A percentile compares a stretch with the other conserved stretches of the same genome.
phyloP scores from a whole-genome alignment of 2,888 invertebrate species.

The Gastracanthus pulcherrimus region DNA sequence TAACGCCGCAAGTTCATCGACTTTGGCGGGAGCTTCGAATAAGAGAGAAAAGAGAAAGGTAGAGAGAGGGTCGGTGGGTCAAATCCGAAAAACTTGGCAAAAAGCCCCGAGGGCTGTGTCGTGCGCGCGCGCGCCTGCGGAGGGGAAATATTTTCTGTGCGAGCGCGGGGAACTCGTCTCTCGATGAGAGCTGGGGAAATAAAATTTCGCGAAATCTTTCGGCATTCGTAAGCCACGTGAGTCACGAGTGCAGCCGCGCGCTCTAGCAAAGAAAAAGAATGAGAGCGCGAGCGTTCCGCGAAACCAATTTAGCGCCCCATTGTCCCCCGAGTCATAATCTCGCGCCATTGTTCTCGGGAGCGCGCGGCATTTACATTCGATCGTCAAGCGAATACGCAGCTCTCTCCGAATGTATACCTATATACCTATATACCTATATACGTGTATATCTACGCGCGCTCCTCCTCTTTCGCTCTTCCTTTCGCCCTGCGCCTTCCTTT shows the following conservation, averaged over 20 bases:
- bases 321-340: slow-evolving; percentile 18
- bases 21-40: background rate
- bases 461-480: background rate
- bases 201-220: background rate
- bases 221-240: background rate
- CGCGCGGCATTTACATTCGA: slow-evolving; percentile 24
- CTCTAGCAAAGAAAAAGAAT: background rate
- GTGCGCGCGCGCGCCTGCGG: too few relatives aligned
- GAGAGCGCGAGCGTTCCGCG: background rate
- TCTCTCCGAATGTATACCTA: background rate
- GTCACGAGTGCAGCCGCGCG: background rate
- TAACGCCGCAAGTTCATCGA: background rate
- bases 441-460: background rate
- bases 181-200: background rate
- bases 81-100: background rate
- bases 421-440: background rate
- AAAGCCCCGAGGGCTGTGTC: background rate
- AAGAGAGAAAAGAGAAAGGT: background rate
- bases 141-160: background rate
- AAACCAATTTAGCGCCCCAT: slow-evolving; percentile 22
- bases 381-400: background rate
- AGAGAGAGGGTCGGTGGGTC: background rate
- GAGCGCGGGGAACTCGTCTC: background rate
- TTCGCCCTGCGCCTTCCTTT: slow-evolving; percentile 3
- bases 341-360: slow-evolving; percentile 1